Conservation (phyloP, 1,140 invertebrate species). For the Belonocnema kinseyi region DNA sequence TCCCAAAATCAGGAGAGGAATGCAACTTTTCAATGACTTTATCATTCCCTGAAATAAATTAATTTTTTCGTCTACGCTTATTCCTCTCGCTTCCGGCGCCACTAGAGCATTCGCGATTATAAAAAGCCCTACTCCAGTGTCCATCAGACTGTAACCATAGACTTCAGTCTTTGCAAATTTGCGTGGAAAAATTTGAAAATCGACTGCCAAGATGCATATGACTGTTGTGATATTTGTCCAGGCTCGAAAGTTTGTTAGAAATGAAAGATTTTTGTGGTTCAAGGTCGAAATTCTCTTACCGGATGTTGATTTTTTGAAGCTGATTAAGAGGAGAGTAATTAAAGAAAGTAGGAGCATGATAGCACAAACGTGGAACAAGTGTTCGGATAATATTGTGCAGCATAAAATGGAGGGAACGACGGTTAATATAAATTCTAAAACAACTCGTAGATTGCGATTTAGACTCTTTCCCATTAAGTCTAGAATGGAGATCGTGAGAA, state of each 20-base stretch:
- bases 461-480: slow-evolving; percentile 43
- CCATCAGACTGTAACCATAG: slow-evolving; percentile 95
- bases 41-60: slow-evolving; percentile 49
- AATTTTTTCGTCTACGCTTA: slow-evolving; percentile 61
- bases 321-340: background rate
- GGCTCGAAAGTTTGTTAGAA: slow-evolving; percentile 82
- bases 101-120: slow-evolving; percentile 91
- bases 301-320: slow-evolving; percentile 1
- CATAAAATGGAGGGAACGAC: slow-evolving; percentile 75
- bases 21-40: slow-evolving; percentile 64
- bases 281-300: slow-evolving; percentile 37
- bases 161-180: slow-evolving; percentile 90
- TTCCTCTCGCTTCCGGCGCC: slow-evolving; percentile 76
- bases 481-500: slow-evolving; percentile 60
- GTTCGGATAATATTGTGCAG: slow-evolving; percentile 72
- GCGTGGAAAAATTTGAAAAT: slow-evolving; percentile 91
- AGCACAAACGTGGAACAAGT: slow-evolving; percentile 54
- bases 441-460: slow-evolving; percentile 51
- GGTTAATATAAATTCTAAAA: slow-evolving; percentile 75
- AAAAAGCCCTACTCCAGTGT: slow-evolving; percentile 94
- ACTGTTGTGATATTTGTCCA: slow-evolving; percentile 85
- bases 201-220: slow-evolving; percentile 93
- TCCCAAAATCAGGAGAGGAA: slow-evolving; percentile 83
- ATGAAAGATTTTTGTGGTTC: slow-evolving; percentile 62
- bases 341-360: slow-evolving; percentile 45